Conservation (phyloP, 2,888 invertebrate species). For the Cantharis rustica region DNA sequence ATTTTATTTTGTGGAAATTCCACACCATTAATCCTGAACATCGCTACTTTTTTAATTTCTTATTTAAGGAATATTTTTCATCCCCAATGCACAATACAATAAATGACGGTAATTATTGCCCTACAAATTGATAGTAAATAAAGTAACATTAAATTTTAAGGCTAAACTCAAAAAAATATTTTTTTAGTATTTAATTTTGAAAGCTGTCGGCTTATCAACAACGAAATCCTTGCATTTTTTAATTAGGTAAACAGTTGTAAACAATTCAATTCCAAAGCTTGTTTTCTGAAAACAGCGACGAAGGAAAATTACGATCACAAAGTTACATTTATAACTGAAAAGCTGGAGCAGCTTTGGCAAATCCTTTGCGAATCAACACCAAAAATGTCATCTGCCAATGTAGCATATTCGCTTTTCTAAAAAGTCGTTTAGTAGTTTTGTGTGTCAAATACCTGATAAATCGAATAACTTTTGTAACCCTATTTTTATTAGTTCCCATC, state of each 20-base stretch:
- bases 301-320: conserved; percentile 10
- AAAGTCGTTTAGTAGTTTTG: conserved; percentile 18
- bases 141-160: background rate
- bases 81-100: no score
- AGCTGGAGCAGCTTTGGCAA: conserved; percentile 15
- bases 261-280: conserved; percentile 1
- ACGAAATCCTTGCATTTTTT: background rate
- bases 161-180: background rate
- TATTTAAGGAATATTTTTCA: background rate
- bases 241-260: background rate
- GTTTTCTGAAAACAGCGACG: conserved; percentile 10
- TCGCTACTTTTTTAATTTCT: background rate
- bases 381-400: conserved; percentile 7
- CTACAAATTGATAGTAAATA: no score
- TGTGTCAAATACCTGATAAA: conserved; percentile 19
- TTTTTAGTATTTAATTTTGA: background rate
- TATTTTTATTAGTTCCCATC: background rate
- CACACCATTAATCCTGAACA: background rate
- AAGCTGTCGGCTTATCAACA: background rate
- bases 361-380: conserved; percentile 15
- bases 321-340: conserved; percentile 10
- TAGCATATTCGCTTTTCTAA: conserved; percentile 5
- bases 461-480: conserved; percentile 3
- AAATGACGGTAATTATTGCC: no score
- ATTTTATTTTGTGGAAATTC: background rate